Evolutionary conservation across 2,113 vertebrate genomes (phyloP).

Genomic region (Archilochus colubris): DNA sequence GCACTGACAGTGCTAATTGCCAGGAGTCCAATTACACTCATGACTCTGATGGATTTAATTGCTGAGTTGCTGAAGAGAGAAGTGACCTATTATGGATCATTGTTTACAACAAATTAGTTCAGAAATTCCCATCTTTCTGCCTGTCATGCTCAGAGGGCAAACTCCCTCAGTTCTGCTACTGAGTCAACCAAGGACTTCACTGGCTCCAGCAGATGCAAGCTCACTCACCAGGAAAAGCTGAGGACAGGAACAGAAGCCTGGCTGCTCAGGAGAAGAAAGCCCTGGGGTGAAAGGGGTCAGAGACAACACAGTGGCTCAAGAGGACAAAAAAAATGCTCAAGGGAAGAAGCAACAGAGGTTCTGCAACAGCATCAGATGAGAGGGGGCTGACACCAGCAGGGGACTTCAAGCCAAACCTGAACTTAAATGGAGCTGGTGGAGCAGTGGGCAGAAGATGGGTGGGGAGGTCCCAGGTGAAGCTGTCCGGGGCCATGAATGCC

Average conservation of each 20-base stretch:
- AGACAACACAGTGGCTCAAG: background rate
- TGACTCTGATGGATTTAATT: conserved; percentile 25
- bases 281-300: background rate
- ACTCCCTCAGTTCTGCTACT: background rate
- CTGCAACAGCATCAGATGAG: background rate
- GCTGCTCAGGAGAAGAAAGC: background rate
- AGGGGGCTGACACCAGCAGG: background rate
- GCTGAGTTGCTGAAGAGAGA: background rate
- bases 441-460: background rate
- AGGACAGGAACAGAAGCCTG: background rate
- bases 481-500: background rate
- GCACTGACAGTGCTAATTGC: background rate
- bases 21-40: background rate
- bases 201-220: background rate
- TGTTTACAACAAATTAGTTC: conserved; percentile 59
- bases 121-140: conserved; percentile 23
- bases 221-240: background rate
- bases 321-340: background rate
- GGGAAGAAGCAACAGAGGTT: background rate
- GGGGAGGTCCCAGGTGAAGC: background rate
- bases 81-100: conserved; percentile 54
- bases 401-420: background rate
- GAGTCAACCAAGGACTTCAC: background rate
- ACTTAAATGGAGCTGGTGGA: background rate
- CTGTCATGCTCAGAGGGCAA: conserved; percentile 42